Evolutionary conservation across 2,113 vertebrate species (phyloP), one percentile per base, ranked within the genome.

Genomic region (Sisor rabdophorus): DNA sequence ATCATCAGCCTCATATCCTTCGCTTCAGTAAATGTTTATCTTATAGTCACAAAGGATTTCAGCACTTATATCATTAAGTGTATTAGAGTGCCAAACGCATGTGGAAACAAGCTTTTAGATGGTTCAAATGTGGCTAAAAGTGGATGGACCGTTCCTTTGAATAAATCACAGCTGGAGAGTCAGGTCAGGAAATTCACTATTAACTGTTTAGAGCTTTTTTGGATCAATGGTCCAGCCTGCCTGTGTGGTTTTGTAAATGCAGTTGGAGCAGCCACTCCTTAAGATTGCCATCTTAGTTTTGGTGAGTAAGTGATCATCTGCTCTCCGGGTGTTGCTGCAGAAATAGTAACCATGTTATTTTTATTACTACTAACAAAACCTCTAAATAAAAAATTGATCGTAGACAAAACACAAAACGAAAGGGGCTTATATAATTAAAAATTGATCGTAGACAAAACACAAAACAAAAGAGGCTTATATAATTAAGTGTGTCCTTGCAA

Each of bases 111-210:
- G 60, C 81, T 84, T 73, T 58, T 48, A 56, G 13, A 12, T 75
- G 70, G 59, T 72, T 84, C 55, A 87, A 83, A 89, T 88, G 87
- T 87, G 87, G 84, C 73, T 82, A 81, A 86, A 79, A 86, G 83
- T 79, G 19, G 17, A 82, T 32, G 65, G 80, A 75, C 74, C 86
- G 84, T 86, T 86, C 79, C 68, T 78, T 81, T 79, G 44, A 85
- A 73, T 79, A 68, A 81, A 85, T 86, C 79, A 86, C 83, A 82
- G 79, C 76, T 77, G 79, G 78, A 80, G 67, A 83, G 44, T 65
- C 78, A 83, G 76, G 70, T 71, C 74, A 82, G 83, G 85, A 86
- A 79, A 79, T 80, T 84, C 72, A 80, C 84, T 79, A 86, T 87
- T 87, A 87, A 80, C 36, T 73, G 86, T 86, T 87, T 77, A 73